Percentiles rank a stretch among this genome's conserved stretches.
phyloP scores from a whole-genome alignment of 2,888 invertebrate species.

The Oscheius onirici region DNA sequence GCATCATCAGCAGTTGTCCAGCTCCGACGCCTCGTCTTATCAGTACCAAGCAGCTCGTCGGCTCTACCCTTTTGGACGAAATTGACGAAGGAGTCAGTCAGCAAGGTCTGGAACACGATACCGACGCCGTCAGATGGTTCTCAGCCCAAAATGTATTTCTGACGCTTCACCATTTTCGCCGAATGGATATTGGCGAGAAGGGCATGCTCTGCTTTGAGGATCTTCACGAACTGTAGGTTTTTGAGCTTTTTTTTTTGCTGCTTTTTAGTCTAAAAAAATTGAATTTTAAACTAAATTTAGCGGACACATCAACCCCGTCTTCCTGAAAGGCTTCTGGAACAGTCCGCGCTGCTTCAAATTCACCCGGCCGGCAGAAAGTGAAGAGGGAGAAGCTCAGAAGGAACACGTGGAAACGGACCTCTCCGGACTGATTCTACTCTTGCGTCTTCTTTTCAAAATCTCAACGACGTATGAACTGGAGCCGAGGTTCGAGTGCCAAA shows the following conservation, averaged over 20 bases:
- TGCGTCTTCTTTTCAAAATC: too few relatives aligned
- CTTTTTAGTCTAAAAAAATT: background rate
- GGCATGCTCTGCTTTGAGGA: constrained; percentile 16
- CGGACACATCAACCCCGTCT: background rate
- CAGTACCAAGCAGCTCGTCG: constrained; percentile 2
- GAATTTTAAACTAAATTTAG: too few relatives aligned
- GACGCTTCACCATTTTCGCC: constrained; percentile 3
- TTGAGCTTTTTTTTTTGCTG: background rate
- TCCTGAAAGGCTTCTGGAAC: constrained; percentile 15
- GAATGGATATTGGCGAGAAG: background rate
- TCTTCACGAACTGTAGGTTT: background rate
- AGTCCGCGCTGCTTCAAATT: constrained; percentile 13
- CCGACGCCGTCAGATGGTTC: background rate
- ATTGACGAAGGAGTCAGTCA: background rate
- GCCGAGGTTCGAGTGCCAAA: too few relatives aligned
- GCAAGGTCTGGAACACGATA: background rate
- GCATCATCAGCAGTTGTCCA: constrained; percentile 3
- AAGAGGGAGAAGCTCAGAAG: background rate
- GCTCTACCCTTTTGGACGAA: constrained; percentile 14
- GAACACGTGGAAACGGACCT: constrained; percentile 2
- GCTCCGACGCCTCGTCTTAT: background rate
- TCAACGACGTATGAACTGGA: too few relatives aligned
- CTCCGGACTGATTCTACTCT: background rate
- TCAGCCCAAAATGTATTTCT: background rate
- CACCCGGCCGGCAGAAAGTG: background rate